Evolutionary conservation across 2,113 vertebrate genomes (phyloP).

Genomic region (Arothron firmamentum): DNA sequence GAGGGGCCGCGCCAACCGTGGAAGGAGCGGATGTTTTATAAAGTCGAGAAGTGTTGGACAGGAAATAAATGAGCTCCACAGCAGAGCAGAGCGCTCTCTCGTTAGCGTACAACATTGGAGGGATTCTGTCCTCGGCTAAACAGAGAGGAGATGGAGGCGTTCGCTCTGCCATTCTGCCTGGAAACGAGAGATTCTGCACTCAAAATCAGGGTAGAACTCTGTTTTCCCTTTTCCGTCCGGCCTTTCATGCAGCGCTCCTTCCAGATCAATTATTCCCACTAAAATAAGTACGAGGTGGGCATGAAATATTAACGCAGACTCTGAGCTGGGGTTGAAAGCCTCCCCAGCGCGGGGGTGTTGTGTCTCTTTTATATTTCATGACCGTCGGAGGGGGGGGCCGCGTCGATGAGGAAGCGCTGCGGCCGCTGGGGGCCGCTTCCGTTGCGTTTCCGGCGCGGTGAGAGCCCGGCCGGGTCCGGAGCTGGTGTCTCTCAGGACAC

Average conservation of each 20-base stretch:
- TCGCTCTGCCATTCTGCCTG: too few relatives aligned
- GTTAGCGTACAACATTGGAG: too few relatives aligned
- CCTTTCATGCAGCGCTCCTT: conserved; percentile 57
- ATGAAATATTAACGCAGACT: conserved; percentile 71
- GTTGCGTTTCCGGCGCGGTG: conserved; percentile 26
- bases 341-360: conserved; percentile 65
- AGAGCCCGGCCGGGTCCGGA: conserved; percentile 5
- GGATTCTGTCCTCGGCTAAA: too few relatives aligned
- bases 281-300: conserved; percentile 68
- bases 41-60: too few relatives aligned
- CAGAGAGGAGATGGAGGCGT: too few relatives aligned
- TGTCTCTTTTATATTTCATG: conserved; percentile 75
- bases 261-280: conserved; percentile 74
- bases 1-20: too few relatives aligned
- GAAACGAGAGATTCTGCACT: background rate
- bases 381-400: conserved; percentile 49
- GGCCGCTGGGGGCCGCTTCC: conserved; percentile 50
- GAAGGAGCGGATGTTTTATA: too few relatives aligned
- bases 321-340: conserved; percentile 69
- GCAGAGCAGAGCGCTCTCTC: too few relatives aligned
- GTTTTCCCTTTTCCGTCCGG: conserved; percentile 26
- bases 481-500: too few relatives aligned
- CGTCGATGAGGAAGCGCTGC: conserved; percentile 29
- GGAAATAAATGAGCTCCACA: too few relatives aligned
- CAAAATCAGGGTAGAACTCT: conserved; percentile 18